These are phyloP conservation scores for Eucidaris tribuloides DNA, from an alignment of 35 echinoderm and acorn worm genomes.

Conservation along the genomic window DNA sequence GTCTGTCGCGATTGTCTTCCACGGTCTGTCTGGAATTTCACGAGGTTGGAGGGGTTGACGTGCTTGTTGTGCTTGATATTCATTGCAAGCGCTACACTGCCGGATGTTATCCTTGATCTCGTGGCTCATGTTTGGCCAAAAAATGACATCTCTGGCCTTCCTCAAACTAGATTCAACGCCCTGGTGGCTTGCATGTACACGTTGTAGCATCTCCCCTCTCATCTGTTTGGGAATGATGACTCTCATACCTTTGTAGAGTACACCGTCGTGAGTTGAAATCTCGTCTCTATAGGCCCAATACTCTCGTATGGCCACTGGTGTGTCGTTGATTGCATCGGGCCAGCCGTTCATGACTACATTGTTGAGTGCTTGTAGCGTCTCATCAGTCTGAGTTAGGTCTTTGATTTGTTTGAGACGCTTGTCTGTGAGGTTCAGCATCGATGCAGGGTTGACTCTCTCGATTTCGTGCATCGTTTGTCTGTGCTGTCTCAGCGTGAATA, in stretches of 20 bases:
- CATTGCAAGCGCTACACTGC: slow-evolving; percentile 46
- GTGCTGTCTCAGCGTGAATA: slow-evolving; percentile 36
- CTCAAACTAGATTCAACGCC: slow-evolving; percentile 39
- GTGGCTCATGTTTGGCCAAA: slow-evolving; percentile 51
- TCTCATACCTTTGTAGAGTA: slow-evolving; percentile 41
- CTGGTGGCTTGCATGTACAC: slow-evolving; percentile 44
- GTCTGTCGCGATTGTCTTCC: slow-evolving; percentile 33
- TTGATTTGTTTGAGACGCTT: slow-evolving; percentile 1
- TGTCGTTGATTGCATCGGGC: slow-evolving; percentile 39
- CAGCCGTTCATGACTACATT: slow-evolving; percentile 9
- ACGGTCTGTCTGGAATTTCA: slow-evolving; percentile 30
- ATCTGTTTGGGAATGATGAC: slow-evolving; percentile 32
- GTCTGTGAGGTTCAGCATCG: slow-evolving; percentile 34
- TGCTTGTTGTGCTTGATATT: slow-evolving; percentile 40
- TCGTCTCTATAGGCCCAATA: slow-evolving; percentile 41
- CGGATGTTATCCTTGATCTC: slow-evolving; percentile 38
- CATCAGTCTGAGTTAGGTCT: slow-evolving; percentile 4
- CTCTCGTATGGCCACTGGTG: slow-evolving; percentile 18
- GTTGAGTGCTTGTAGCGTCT: slow-evolving; percentile 7
- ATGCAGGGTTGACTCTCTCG: slow-evolving; percentile 15
- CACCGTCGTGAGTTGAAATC: slow-evolving; percentile 25
- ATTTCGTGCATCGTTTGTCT: slow-evolving; percentile 34
- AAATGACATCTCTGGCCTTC: slow-evolving; percentile 49
- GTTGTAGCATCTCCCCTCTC: slow-evolving; percentile 4
- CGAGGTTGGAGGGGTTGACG: slow-evolving; percentile 42